Evolutionary conservation across 2,888 invertebrate species (phyloP), one percentile per base, ranked within the genome.

Genomic region (Drosophila niveifrons): DNA sequence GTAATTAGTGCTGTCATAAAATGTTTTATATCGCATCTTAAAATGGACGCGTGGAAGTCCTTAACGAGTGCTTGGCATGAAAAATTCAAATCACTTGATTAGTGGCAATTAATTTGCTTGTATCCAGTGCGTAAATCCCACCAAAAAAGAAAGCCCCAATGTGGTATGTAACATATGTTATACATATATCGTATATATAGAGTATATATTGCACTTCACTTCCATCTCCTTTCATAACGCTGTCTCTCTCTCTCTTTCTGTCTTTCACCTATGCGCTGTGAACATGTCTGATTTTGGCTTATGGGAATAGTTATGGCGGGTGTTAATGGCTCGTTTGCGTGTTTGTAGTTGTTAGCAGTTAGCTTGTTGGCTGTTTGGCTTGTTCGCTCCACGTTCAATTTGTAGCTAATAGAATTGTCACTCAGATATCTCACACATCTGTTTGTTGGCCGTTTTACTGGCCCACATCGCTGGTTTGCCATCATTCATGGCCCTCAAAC

Each of bases 321-420:
- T 83, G 84, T 84, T 83, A 87, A 88, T 80, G 69, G 77, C 79
- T 75, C 72, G 66, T 68, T 83, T 71, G 89, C 89, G 87, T 83
- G 87, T 23, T 23, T 61, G 51, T 44, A 44, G 55, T 55, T 55
- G 43, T 52, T 63, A 57, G 57, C 46, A 55, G 65, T 55, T 62
- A n/a, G 36, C 44, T 53, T 10, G 17, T 48, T 57, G 62, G 44
- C 39, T 46, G n/a, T 43, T 50, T 59, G 39, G 39, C 50, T 36
- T 15, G 36, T 51, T 51, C 47, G 34, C 48, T 57, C 46, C 55
- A 51, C 48, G 75, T 72, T 86, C 75, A 88, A 88, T 83, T 83
- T 73, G 82, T 72, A 63, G 64, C 82, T 86, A 83, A 75, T 83
- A 86, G 72, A 81, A 86, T 83, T 83, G 89, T 88, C 87, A 86